Evolutionary conservation across 2,113 vertebrate genomes (phyloP), one percentile per base, ranked within the genome.

Genomic region (Cololabis saira): DNA sequence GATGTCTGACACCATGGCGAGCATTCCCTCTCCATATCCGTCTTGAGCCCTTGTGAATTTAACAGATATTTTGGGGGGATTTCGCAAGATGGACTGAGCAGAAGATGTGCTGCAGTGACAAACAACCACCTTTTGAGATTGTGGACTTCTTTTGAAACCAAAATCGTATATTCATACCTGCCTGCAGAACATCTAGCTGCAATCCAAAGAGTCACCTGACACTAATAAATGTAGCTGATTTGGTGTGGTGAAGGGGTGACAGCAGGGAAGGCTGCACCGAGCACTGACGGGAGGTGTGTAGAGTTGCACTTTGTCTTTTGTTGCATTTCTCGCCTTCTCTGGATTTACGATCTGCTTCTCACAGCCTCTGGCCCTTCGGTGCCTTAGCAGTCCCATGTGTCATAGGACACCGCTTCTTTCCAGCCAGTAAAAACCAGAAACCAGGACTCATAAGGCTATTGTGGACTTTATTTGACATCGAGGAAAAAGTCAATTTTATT

Each of bases 181-280:
- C 63, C 66, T 71, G 66, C 71, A 60, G 70, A 72, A 68, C 67
- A 67, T 74, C 41, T 24, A 52, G 71, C 53, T 52, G 55, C 67
- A 40, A 51, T 76, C 80, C 74, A 72, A 60, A 78, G 68, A 71
- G 60, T 90, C 85, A 89, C 84, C 83, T 88, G 86, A 73, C 74
- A 18, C 65, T 61, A 71, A 91, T 91, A 90, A 76, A 92, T 90
- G 80, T 82, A 60, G 59, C 69, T 78, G 64, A 81, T 80, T 85
- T 49, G 17, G 52, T 61, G 68, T 55, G 53, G 50, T 67, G 75
- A 69, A 53, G 65, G 57, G 67, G 58, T 64, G 76, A 69, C 55
- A 72, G 51, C 50, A 22, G 54, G 60, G 56, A 61, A 70, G 70
- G 56, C 58, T 61, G 63, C 16, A 17, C 16, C 37, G 44, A 51